phyloP scores from a whole-genome alignment of 2,113 vertebrate genomes.

The Regulus satrapa region DNA sequence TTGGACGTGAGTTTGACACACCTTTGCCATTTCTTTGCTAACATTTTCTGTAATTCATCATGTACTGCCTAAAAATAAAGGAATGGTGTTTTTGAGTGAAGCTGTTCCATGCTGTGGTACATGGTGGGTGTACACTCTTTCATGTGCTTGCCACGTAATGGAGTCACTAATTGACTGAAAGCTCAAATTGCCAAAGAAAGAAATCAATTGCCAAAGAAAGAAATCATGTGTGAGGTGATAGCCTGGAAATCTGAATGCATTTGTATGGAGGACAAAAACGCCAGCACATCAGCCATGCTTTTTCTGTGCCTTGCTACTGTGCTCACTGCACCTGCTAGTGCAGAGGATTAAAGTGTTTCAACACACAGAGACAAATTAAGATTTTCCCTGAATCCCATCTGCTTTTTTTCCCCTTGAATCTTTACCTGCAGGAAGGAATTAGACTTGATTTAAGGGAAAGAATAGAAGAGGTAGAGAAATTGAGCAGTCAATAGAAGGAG shows the following conservation, averaged over 20 bases:
- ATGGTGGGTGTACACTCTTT: not conserved
- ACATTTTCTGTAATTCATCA: not conserved
- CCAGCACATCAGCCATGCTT: not conserved
- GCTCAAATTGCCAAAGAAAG: not conserved
- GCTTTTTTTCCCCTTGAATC: not conserved
- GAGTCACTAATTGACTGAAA: not conserved
- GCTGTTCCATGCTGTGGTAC: not conserved
- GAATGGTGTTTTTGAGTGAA: not conserved
- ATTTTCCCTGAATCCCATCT: not conserved
- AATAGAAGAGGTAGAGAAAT: not conserved
- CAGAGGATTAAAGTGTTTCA: not conserved
- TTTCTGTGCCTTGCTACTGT: not conserved
- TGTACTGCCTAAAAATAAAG: not conserved
- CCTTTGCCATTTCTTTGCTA: not conserved
- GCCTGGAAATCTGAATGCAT: not conserved
- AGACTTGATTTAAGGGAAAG: not conserved
- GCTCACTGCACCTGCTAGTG: not conserved
- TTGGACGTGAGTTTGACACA: not conserved
- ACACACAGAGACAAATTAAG: not conserved
- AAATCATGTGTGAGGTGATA: not conserved
- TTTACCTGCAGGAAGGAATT: not conserved
- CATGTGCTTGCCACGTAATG: not conserved
- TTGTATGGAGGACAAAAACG: not conserved
- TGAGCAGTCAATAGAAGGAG: not conserved
- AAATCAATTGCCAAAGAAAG: not conserved